Evolutionary conservation across 2,797 vertebrate genomes (phyloP).

Genomic region (Serranus cabrilla): DNA sequence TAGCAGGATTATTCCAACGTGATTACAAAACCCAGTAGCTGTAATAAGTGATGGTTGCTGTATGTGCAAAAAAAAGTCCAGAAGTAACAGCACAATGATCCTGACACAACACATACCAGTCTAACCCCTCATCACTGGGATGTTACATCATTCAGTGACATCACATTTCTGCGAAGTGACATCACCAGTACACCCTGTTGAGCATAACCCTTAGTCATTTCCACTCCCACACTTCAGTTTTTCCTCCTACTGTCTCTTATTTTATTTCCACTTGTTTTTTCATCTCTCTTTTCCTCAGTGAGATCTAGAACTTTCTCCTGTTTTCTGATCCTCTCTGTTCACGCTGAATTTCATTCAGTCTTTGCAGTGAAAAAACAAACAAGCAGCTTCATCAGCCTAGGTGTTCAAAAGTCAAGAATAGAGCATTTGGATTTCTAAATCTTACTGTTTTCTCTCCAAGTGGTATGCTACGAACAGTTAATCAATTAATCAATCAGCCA

Average conservation of each 20-base stretch:
- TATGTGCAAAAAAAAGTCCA: not conserved
- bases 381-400: conserved; percentile 4
- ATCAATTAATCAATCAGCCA: conserved; percentile 25
- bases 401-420: conserved; percentile 25
- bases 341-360: conserved; percentile 16
- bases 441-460: not conserved
- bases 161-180: conserved; percentile 48
- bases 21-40: not conserved
- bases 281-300: conserved; percentile 5
- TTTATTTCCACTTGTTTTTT: conserved; percentile 11
- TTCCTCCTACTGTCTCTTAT: conserved; percentile 22
- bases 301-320: conserved; percentile 61
- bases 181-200: conserved; percentile 25
- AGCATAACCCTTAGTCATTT: conserved; percentile 56
- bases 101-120: not conserved
- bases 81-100: conserved; percentile 16
- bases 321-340: conserved; percentile 25
- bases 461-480: conserved; percentile 1
- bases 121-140: not conserved
- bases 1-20: conserved; percentile 4
- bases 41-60: not conserved
- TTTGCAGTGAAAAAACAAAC: conserved; percentile 23
- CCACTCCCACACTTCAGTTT: conserved; percentile 34
- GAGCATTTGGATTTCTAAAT: not conserved
- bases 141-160: conserved; percentile 51